Percentiles rank a stretch among this genome's conserved stretches.
Conservation (phyloP, 2,888 invertebrate genomes). For the Caradrina kadenii region DNA sequence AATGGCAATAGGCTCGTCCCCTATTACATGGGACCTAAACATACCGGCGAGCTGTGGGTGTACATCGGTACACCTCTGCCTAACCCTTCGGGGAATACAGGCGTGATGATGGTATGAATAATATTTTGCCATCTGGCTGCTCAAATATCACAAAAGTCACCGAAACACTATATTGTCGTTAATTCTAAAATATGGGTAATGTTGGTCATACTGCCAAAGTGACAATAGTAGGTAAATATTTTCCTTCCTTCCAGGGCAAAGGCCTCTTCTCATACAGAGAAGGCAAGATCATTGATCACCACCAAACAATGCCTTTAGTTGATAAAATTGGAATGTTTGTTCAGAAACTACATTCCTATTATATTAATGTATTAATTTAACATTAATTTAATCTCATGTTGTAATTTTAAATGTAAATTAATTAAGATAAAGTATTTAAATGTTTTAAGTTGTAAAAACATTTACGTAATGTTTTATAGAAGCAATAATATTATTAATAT, state of each 20-base stretch:
- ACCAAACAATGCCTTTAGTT: neutral
- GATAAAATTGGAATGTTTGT: constrained; percentile 52
- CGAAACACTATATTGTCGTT: neutral
- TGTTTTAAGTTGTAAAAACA: constrained; percentile 27
- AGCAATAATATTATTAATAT: constrained; percentile 61
- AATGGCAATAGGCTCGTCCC: too few relatives aligned
- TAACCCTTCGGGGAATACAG: too few relatives aligned
- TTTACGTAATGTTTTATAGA: constrained; percentile 60
- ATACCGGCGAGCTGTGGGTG: too few relatives aligned
- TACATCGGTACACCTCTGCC: too few relatives aligned
- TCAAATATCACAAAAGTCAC: constrained; percentile 24
- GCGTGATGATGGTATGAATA: too few relatives aligned
- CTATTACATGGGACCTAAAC: too few relatives aligned
- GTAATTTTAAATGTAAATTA: constrained; percentile 60
- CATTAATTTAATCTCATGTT: constrained; percentile 54
- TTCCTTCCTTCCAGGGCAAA: too few relatives aligned
- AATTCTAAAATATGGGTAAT: constrained; percentile 23
- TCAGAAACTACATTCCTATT: constrained; percentile 53
- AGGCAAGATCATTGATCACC: too few relatives aligned
- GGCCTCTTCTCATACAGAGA: too few relatives aligned
- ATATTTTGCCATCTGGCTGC: too few relatives aligned
- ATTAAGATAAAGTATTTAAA: constrained; percentile 35
- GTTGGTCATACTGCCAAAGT: constrained; percentile 6
- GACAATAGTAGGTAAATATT: too few relatives aligned
- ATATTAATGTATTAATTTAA: constrained; percentile 22